A percentile compares a stretch with the other conserved stretches of the same genome.
These are phyloP conservation scores for Lucilia sericata DNA, from an alignment of 1,140 invertebrate genomes.

Conservation along the genomic window DNA sequence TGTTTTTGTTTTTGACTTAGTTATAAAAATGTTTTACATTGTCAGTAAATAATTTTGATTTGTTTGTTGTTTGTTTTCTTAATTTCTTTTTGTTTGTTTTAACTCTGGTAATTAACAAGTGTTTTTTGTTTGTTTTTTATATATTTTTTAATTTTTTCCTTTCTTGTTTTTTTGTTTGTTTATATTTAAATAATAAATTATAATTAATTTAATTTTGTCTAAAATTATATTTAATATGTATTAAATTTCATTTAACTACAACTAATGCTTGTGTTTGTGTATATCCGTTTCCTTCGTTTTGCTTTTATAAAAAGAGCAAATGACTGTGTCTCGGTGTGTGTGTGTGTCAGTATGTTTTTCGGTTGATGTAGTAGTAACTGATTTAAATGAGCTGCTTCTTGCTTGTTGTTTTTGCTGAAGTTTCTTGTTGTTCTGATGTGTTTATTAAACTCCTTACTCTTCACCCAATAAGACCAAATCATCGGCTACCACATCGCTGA, in stretches of 20 bases:
- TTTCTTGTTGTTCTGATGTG: neutral
- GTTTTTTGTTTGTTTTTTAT: slow-evolving; percentile 9
- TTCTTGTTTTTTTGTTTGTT: slow-evolving; percentile 34
- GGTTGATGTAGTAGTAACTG: neutral
- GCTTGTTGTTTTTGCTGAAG: neutral
- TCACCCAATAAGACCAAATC: slow-evolving; percentile 88
- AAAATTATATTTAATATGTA: slow-evolving; percentile 44
- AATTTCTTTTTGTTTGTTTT: neutral
- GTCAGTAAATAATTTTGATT: slow-evolving; percentile 52
- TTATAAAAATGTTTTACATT: slow-evolving; percentile 6
- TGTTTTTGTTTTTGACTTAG: slow-evolving; percentile 54
- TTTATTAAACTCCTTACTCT: slow-evolving; percentile 65
- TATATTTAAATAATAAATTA: slow-evolving; percentile 57
- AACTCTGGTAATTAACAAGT: slow-evolving; percentile 32
- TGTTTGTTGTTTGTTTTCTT: slow-evolving; percentile 49
- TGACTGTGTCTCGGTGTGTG: neutral
- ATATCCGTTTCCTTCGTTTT: neutral
- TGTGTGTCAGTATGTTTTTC: too few species aligned
- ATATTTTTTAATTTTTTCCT: neutral
- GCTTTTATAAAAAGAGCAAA: neutral
- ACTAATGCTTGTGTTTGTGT: slow-evolving; percentile 29
- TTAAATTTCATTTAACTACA: slow-evolving; percentile 46
- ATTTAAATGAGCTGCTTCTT: slow-evolving; percentile 6
- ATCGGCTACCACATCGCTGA: slow-evolving; percentile 93
- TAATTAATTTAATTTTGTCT: slow-evolving; percentile 48